A percentile compares a stretch with the other conserved stretches of the same genome.
These are phyloP conservation scores for Penaeus chinensis DNA, from an alignment of 1,140 invertebrate genomes.

Conservation along the genomic window DNA sequence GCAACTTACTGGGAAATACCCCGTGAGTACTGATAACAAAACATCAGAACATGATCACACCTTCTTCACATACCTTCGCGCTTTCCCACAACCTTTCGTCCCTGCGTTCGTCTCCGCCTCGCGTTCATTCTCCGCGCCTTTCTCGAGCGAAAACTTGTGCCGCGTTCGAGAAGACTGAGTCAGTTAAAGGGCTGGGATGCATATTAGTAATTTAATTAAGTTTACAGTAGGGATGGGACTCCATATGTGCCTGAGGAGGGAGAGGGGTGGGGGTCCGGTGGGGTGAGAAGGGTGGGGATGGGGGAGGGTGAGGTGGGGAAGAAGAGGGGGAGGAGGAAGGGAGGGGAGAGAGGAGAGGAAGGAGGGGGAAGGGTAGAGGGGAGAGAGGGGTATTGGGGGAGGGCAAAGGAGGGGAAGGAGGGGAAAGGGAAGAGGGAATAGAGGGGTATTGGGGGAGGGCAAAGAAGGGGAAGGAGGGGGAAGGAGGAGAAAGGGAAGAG, in stretches of 20 bases:
- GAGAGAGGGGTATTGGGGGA: too few species aligned
- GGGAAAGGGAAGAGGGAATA: too few species aligned
- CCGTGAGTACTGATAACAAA: constrained; percentile 53
- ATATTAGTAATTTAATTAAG: constrained; percentile 63
- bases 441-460: too few species aligned
- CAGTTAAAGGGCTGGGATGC: constrained; percentile 36
- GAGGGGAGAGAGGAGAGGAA: too few species aligned
- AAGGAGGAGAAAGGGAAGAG: too few species aligned
- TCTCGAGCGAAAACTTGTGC: constrained; percentile 30
- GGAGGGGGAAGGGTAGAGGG: too few species aligned
- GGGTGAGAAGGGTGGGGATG: not conserved
- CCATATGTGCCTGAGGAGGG: constrained; percentile 14
- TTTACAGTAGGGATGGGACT: constrained; percentile 49
- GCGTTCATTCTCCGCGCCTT: not conserved
- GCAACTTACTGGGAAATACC: constrained; percentile 23
- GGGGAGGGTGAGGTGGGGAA: too few species aligned
- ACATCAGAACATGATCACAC: constrained; percentile 36
- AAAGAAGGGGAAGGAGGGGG: too few species aligned
- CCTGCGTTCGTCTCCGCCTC: not conserved
- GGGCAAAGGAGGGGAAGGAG: too few species aligned
- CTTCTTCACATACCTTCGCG: constrained; percentile 24
- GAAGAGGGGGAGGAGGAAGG: too few species aligned
- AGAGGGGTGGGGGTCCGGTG: too few species aligned
- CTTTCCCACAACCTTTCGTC: constrained; percentile 35
- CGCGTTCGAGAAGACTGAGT: constrained; percentile 1